A percentile compares a stretch with the other conserved stretches of the same genome.
These are phyloP conservation scores for Thamnophis sirtalis DNA, from an alignment of 2,113 vertebrate genomes.

Conservation along the genomic window DNA sequence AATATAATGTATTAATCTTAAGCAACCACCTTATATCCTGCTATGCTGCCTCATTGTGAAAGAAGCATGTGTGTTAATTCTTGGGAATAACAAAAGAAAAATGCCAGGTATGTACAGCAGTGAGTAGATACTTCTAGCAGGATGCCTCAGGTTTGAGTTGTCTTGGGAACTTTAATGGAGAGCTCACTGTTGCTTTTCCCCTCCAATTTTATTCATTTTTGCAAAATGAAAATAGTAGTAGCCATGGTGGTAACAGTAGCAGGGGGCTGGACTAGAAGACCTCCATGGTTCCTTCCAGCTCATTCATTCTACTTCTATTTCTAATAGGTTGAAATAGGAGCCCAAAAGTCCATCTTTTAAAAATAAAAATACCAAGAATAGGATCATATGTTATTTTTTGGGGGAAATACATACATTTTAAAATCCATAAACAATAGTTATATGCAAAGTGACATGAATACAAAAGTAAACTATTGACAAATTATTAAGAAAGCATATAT, in stretches of 20 bases:
- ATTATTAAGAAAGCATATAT: background rate
- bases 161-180: background rate
- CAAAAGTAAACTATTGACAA: background rate
- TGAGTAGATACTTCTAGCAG: background rate
- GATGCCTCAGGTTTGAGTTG: background rate
- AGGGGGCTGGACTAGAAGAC: too few relatives aligned
- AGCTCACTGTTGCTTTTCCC: background rate
- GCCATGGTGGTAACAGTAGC: background rate
- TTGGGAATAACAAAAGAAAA: background rate
- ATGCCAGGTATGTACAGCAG: background rate
- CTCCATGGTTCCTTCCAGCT: too few relatives aligned
- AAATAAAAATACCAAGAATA: background rate
- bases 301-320: too few relatives aligned
- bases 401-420: background rate
- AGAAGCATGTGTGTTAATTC: background rate
- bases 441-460: background rate
- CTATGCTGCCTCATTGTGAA: background rate
- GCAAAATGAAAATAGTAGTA: background rate
- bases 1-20: background rate
- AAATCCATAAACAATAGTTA: background rate
- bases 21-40: background rate
- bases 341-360: background rate
- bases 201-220: background rate
- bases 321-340: background rate
- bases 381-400: background rate